Evolutionary conservation across 1,140 invertebrate species (phyloP).

Genomic region (Drosophila mauritiana): DNA sequence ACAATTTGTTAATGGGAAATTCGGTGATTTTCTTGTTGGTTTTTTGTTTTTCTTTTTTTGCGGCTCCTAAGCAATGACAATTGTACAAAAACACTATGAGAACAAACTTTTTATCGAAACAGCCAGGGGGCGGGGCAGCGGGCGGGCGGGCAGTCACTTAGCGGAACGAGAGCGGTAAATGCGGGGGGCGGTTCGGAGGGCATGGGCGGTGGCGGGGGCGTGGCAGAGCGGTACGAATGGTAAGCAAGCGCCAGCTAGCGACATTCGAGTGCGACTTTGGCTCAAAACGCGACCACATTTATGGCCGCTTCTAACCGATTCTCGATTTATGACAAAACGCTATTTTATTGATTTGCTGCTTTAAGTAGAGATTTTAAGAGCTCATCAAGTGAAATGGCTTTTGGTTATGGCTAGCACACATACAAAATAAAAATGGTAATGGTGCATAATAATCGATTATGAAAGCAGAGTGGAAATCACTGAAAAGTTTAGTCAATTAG

Average conservation of each 20-base stretch:
- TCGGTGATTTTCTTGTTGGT: not conserved
- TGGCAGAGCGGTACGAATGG: conserved; percentile 1
- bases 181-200: conserved; percentile 11
- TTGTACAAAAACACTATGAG: conserved; percentile 68
- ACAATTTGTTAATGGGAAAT: conserved; percentile 36
- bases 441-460: not conserved
- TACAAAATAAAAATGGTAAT: not conserved
- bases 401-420: conserved; percentile 1
- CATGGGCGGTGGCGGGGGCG: not conserved
- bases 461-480: not conserved
- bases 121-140: conserved; percentile 43
- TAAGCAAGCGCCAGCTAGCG: conserved; percentile 62
- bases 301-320: conserved; percentile 31
- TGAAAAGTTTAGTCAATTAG: not conserved
- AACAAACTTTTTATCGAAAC: conserved; percentile 46
- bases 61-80: conserved; percentile 77
- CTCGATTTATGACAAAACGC: conserved; percentile 27
- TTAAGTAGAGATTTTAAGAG: conserved; percentile 15
- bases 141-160: conserved; percentile 28
- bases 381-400: conserved; percentile 26
- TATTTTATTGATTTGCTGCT: conserved; percentile 25
- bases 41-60: conserved; percentile 10
- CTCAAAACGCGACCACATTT: conserved; percentile 47
- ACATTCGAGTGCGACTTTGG: conserved; percentile 47
- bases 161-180: conserved; percentile 50